These are phyloP conservation scores for Casuarius casuarius DNA, from an alignment of 2,113 vertebrate genomes.

Conservation along the genomic window DNA sequence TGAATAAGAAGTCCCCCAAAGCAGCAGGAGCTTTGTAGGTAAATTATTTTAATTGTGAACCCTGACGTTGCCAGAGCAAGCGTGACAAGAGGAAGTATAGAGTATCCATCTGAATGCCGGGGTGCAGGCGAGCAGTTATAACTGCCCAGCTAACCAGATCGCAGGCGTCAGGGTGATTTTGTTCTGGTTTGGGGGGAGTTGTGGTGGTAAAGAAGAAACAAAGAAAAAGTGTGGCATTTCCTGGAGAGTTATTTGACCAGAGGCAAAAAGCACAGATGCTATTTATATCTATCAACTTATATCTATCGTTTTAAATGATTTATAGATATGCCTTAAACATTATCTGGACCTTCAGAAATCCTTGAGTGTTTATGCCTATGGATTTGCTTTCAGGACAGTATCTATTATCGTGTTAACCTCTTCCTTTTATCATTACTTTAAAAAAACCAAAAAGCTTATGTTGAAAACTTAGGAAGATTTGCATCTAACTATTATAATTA, in stretches of 20 bases:
- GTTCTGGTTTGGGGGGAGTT: neutral
- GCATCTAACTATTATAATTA: conserved; percentile 8
- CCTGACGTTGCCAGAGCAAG: neutral
- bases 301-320: neutral
- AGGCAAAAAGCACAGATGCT: neutral
- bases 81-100: neutral
- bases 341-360: neutral
- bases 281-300: neutral
- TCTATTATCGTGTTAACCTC: neutral
- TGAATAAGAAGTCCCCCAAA: neutral
- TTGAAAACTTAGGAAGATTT: conserved; percentile 1
- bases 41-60: neutral
- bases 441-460: neutral
- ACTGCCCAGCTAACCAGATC: no score
- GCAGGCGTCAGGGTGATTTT: neutral
- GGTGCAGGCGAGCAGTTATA: neutral
- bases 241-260: neutral
- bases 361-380: neutral
- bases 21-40: neutral
- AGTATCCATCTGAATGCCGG: no score
- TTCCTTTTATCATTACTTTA: neutral
- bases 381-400: neutral
- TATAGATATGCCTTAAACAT: neutral
- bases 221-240: neutral
- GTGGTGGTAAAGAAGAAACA: neutral